These are phyloP conservation scores for Hylyphantes graminicola DNA, from an alignment of 1,140 invertebrate species.

Conservation along the genomic window DNA sequence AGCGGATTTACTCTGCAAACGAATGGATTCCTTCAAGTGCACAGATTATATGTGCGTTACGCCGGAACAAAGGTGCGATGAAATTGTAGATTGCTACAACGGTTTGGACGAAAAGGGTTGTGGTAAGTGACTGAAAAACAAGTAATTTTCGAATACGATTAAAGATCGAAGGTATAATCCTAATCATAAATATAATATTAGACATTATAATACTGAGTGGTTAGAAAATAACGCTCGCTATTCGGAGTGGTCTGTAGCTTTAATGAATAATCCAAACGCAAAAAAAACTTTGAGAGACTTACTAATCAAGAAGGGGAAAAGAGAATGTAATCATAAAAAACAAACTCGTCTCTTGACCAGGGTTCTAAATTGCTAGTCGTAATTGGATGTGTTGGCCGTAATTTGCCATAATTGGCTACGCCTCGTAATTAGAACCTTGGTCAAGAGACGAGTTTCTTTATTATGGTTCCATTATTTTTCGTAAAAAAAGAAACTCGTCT, in stretches of 20 bases:
- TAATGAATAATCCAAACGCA: neutral
- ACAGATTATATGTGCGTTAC: neutral
- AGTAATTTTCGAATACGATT: neutral
- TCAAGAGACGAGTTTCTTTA: too few relatives aligned
- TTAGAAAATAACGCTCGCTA: neutral
- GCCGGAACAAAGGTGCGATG: neutral
- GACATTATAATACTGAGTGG: neutral
- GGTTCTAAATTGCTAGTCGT: too few relatives aligned
- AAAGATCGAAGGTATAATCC: neutral
- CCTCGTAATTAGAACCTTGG: too few relatives aligned
- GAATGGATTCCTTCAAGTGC: neutral
- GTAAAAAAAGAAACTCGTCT: neutral
- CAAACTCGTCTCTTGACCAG: too few relatives aligned
- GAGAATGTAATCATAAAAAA: too few relatives aligned
- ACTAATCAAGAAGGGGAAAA: too few relatives aligned
- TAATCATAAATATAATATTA: neutral
- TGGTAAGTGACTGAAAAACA: neutral
- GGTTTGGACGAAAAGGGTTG: neutral
- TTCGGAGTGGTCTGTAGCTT: neutral
- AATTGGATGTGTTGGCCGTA: too few relatives aligned
- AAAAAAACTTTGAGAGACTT: neutral
- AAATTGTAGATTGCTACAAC: neutral
- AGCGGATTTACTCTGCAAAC: conserved; percentile 3
- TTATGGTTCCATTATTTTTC: too few relatives aligned
- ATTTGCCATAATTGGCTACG: too few relatives aligned